These are phyloP conservation scores for Ichneumoninae sp. DNA, from an alignment of 2,888 invertebrate genomes.

Conservation along the genomic window DNA sequence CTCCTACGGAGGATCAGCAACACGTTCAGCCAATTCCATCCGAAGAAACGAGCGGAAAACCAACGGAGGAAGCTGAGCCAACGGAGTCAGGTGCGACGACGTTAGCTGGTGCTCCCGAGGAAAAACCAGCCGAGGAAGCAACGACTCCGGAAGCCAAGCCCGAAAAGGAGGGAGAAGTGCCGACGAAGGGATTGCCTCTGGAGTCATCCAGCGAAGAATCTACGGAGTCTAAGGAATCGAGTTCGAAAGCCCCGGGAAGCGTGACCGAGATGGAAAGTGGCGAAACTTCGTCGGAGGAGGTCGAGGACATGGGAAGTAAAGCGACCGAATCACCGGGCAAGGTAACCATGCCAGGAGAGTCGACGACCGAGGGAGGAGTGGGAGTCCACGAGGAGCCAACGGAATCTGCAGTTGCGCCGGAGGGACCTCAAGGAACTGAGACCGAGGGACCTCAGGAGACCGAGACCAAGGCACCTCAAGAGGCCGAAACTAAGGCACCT, in stretches of 20 bases:
- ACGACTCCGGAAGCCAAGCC: slow-evolving; percentile 62
- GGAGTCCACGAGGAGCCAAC: slow-evolving; percentile 43
- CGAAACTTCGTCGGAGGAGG: slow-evolving; percentile 68
- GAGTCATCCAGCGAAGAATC: slow-evolving; percentile 69
- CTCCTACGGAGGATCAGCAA: slow-evolving; percentile 44
- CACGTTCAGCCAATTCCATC: slow-evolving; percentile 51
- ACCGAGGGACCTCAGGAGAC: neutral
- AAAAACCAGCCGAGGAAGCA: slow-evolving; percentile 59
- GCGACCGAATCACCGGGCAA: slow-evolving; percentile 42
- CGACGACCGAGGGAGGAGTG: slow-evolving; percentile 42
- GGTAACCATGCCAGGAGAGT: slow-evolving; percentile 39
- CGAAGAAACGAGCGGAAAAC: slow-evolving; percentile 53
- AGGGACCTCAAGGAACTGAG: neutral
- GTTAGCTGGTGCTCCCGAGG: slow-evolving; percentile 55
- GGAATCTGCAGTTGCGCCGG: slow-evolving; percentile 17
- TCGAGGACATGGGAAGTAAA: slow-evolving; percentile 61
- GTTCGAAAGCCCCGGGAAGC: slow-evolving; percentile 64
- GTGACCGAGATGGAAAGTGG: slow-evolving; percentile 55
- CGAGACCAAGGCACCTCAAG: neutral
- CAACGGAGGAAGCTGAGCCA: slow-evolving; percentile 46
- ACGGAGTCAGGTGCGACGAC: slow-evolving; percentile 58
- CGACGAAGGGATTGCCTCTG: slow-evolving; percentile 68
- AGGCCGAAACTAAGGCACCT: neutral
- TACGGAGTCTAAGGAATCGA: slow-evolving; percentile 66
- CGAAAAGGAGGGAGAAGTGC: slow-evolving; percentile 69